Percentiles rank a stretch among this genome's conserved stretches.
Evolutionary conservation across 2,113 vertebrate genomes (phyloP).

Genomic region (Ictidomys tridecemlineatus): DNA sequence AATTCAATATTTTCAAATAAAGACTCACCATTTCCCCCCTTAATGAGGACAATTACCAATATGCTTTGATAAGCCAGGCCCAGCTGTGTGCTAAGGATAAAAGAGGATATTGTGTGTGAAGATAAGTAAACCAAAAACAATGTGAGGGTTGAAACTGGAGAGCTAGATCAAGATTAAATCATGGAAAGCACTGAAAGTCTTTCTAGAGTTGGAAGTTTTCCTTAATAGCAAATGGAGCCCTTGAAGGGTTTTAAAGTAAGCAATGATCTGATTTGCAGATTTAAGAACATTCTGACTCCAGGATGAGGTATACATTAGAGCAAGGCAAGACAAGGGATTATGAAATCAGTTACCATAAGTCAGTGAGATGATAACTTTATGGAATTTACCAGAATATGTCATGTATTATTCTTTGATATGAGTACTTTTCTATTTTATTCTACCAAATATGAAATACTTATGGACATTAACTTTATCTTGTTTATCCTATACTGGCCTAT

Average conservation of each 20-base stretch:
- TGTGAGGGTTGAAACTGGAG: not conserved
- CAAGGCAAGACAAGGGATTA: not conserved
- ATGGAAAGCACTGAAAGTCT: not conserved
- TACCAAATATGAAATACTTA: not conserved
- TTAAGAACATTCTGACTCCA: not conserved
- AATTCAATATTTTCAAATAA: conserved; percentile 15
- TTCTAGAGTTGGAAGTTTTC: not conserved
- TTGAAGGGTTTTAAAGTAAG: not conserved
- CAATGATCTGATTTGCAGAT: not conserved
- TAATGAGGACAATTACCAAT: not conserved
- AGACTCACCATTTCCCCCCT: not conserved
- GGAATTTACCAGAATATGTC: not conserved
- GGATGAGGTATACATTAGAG: not conserved
- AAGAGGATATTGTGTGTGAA: not conserved
- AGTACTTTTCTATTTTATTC: not conserved
- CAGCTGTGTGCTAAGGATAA: not conserved
- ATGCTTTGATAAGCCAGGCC: not conserved
- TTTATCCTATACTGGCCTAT: not conserved
- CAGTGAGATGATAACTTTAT: not conserved
- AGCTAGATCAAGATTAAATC: not conserved
- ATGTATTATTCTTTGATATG: not conserved
- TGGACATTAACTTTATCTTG: not conserved
- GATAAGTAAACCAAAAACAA: not conserved
- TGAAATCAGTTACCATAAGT: not conserved
- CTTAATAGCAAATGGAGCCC: not conserved